These are phyloP conservation scores for Pipistrellus nathusii DNA, from an alignment of 2,797 vertebrate genomes.

Conservation along the genomic window DNA sequence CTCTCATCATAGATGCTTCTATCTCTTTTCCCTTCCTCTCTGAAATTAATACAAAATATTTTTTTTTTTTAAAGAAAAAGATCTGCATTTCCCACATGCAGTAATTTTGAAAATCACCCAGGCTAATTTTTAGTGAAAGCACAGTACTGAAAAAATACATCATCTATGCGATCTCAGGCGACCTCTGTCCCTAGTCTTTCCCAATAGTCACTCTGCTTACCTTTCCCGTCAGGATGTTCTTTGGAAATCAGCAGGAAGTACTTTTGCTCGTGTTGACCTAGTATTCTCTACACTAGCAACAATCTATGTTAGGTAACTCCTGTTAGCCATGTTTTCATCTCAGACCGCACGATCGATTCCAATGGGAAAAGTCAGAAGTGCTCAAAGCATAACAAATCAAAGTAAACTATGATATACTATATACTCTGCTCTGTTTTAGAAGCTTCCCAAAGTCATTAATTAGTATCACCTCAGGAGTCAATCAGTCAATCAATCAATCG, in stretches of 20 bases:
- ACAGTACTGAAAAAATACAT: neutral
- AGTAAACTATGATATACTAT: slow-evolving; percentile 36
- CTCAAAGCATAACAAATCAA: slow-evolving; percentile 46
- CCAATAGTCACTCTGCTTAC: slow-evolving; percentile 8
- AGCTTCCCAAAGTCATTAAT: slow-evolving; percentile 7
- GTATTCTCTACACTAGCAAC: neutral
- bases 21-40: no score
- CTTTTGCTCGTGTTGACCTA: neutral
- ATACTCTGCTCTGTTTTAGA: slow-evolving; percentile 20
- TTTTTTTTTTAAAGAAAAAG: neutral
- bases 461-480: neutral
- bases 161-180: neutral
- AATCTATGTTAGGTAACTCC: neutral
- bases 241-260: slow-evolving; percentile 44
- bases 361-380: slow-evolving; percentile 45
- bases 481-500: neutral
- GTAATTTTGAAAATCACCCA: slow-evolving; percentile 15
- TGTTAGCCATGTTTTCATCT: neutral
- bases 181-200: slow-evolving; percentile 34
- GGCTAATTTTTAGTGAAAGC: slow-evolving; percentile 9
- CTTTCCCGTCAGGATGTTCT: slow-evolving; percentile 19
- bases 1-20: no score
- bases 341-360: neutral
- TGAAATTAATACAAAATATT: no score
- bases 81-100: neutral